Conservation (phyloP, 2,113 vertebrate genomes). For the Narcine bancroftii region DNA sequence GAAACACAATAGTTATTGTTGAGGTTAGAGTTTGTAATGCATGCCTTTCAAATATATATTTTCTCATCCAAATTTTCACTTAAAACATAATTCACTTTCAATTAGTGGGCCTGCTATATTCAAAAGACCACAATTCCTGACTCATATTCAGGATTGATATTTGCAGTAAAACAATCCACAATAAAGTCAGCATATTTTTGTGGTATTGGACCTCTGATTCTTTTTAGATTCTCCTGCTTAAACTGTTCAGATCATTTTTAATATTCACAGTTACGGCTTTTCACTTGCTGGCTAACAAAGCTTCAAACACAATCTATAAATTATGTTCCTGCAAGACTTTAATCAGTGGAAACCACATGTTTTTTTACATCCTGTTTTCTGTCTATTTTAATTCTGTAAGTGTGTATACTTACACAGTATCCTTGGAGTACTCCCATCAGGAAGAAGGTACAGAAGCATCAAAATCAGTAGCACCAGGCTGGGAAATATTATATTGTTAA, state of each 20-base stretch:
- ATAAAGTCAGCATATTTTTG: not conserved
- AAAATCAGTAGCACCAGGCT: no score
- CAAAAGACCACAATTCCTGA: not conserved
- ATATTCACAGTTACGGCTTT: not conserved
- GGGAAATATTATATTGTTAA: no score
- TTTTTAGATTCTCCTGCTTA: not conserved
- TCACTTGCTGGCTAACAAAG: not conserved
- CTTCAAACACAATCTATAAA: not conserved
- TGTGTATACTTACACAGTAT: no score
- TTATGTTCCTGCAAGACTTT: not conserved
- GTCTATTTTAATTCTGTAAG: not conserved
- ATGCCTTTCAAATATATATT: not conserved
- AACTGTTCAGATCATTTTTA: not conserved
- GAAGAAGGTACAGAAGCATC: no score
- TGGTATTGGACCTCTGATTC: not conserved
- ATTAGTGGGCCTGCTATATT: not conserved
- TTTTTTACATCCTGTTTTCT: not conserved
- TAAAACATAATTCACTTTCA: not conserved
- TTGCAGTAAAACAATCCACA: not conserved
- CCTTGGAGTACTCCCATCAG: no score
- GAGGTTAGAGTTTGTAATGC: not conserved
- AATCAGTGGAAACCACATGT: not conserved
- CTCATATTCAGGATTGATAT: not conserved
- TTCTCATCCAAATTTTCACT: not conserved
- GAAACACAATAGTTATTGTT: not conserved